Evolutionary conservation across 2,888 invertebrate species (phyloP), one percentile per base, ranked within the genome.

Genomic region (Tenthredo scrophulariae): DNA sequence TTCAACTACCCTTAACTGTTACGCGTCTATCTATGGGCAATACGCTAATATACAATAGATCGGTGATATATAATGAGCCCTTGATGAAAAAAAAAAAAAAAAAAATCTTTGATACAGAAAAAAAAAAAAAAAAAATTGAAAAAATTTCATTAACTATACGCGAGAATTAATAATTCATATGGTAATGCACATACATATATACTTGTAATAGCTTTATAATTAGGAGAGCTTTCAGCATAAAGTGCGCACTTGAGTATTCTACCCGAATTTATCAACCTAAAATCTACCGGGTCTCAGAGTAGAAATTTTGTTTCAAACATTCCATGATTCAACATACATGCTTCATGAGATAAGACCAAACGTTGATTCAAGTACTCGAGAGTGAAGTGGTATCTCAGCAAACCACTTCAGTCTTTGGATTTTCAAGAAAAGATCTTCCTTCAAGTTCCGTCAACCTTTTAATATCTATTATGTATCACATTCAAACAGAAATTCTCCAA

Each of bases 401-500:
- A 70, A 70, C 70, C 70, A 37, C 70, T 70, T n/a, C 33, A 70
- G 70, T 70, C 70, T 37, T 70, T 37, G 37, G 37, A 70, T 70
- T 70, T 37, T 70, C 18, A 29, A 70, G 37, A 29, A 37, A 70
- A 70, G 18, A 18, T 70, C 70, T 70, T 70, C 15, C 70, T 29
- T 26, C 26, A 26, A 62, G 26, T 62, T 62, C 22, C 10, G 13
- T 62, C 62, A 26, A 62, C 13, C 22, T 26, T 62, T n/a, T 54
- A 54, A n/a, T 54, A n/a, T 46, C 46, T 46, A 18, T n/a, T n/a
- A 18, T 46, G 6, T n/a, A 50, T 65, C 65, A 65, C 65, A 29
- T 22, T 10, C 26, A 4, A 65, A 29, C 10, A 29, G 22, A 43
- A 29, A 22, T 6, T 9, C 65, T 29, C 13, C 22, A 26, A 29